Base-by-base conservation (phyloP, 2,797 vertebrate genomes). In the Mus minutoides region DNA sequence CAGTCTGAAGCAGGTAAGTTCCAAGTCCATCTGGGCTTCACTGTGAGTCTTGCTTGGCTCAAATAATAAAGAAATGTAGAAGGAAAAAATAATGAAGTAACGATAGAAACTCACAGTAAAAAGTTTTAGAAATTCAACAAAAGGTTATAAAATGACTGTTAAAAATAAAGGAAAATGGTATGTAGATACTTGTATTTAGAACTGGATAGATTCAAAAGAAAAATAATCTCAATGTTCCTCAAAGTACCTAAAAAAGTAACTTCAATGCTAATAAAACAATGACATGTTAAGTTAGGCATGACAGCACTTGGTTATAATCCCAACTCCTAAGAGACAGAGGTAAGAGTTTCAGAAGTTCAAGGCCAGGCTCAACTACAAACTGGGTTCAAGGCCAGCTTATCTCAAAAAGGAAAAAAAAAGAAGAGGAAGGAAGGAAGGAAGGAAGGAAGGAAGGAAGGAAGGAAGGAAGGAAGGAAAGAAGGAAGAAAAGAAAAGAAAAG, bases 121-220 rank as follows among this genome's bases (percentile, higher is more conserved):
- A n/a, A 22, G 7, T 46, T 84, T 69, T 60, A 79, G 60, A 62
- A 94, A 90, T n/a, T n/a, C 22, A 86, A 87, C 17, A 67, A 83
- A 91, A 83, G 17, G 40, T 34, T 4, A 3, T 56, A 82, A 56
- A 34, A 75, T 78, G 60, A 85, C 5, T 87, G 52, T 84, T 62
- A 52, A 90, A 69, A 92, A 40, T 67, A 46, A 90, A 94, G 24
- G 22, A 56, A 87, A 94, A 62, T 4, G 54, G 22, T 34, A 77
- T 92, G 19, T 88, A 14, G 37, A 58, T 6, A 11, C 29, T 3
- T 87, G 4, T n/a, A 40, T 17, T 60, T 24, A 87, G 0, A 3
- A 90, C 88, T 73, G 29, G 22, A 10, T 37, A 58, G 43, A 90
- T 34, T 75, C 31, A 40, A 91, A 95, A 80, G 16, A 92, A 83